A percentile compares a stretch with the other conserved stretches of the same genome.
Conservation (phyloP, 2,888 invertebrate species). For the Anarsia innoxiella region DNA sequence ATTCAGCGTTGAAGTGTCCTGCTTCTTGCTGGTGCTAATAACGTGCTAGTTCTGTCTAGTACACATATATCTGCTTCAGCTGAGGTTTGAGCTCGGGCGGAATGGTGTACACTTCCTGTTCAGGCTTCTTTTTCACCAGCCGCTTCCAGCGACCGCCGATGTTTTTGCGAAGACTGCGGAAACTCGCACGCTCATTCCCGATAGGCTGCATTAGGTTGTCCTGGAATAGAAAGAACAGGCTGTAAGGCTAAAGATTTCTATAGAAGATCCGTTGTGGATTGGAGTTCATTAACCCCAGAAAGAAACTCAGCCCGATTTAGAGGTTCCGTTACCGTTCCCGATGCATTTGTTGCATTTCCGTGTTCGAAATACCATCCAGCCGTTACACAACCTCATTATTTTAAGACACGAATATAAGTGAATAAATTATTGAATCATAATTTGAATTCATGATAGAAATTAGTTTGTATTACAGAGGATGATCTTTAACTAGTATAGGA, state of each 20-base stretch:
- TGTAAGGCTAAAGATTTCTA: conserved; percentile 22
- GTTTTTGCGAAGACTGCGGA: conserved; percentile 89
- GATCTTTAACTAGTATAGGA: conserved; percentile 41
- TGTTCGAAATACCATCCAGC: conserved; percentile 37
- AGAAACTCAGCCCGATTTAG: conserved; percentile 36
- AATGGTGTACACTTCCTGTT: conserved; percentile 87
- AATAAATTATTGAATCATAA: no score
- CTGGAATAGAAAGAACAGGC: conserved; percentile 72
- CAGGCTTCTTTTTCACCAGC: conserved; percentile 88
- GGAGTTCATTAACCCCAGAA: conserved; percentile 43
- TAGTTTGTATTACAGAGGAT: conserved; percentile 25
- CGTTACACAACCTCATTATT: conserved; percentile 52
- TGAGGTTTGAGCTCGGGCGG: conserved; percentile 91
- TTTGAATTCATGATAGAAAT: no score
- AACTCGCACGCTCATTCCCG: conserved; percentile 83
- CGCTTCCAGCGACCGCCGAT: conserved; percentile 90
- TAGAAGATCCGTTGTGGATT: conserved; percentile 12
- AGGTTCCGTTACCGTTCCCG: conserved; percentile 46
- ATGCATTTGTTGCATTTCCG: conserved; percentile 47
- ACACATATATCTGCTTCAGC: conserved; percentile 91
- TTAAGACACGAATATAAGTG: conserved; percentile 29
- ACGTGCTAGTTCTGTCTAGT: conserved; percentile 63
- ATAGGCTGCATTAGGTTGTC: conserved; percentile 84
- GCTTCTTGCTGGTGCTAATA: conserved; percentile 50
- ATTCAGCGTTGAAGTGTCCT: conserved; percentile 54